These are phyloP conservation scores for Echeneis naucrates DNA, from an alignment of 2,797 vertebrate genomes.

Conservation along the genomic window DNA sequence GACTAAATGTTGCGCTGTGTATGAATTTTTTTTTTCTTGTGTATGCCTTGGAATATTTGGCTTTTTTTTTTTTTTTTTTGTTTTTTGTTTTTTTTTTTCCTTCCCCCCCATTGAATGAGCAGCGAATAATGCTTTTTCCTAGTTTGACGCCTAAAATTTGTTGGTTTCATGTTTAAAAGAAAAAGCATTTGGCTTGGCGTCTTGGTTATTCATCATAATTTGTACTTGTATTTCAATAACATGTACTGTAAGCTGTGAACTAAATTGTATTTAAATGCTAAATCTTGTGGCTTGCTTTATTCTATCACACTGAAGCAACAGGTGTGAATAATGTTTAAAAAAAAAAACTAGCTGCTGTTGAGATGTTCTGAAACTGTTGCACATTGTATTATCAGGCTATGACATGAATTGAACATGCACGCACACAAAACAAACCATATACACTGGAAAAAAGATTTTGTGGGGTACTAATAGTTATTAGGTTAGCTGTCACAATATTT, in stretches of 20 bases:
- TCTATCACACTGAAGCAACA: constrained; percentile 27
- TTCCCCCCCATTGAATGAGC: constrained; percentile 1
- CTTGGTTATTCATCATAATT: constrained; percentile 9
- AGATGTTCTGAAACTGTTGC: neutral
- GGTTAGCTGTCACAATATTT: too few relatives aligned
- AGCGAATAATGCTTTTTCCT: constrained; percentile 17
- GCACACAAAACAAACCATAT: too few relatives aligned
- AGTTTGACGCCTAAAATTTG: constrained; percentile 10
- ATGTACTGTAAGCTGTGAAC: constrained; percentile 7
- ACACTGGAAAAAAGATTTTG: too few relatives aligned
- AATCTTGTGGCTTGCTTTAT: constrained; percentile 16
- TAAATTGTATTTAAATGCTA: constrained; percentile 33
- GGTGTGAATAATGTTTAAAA: constrained; percentile 19
- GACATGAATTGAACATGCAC: neutral
- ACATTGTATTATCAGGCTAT: neutral
- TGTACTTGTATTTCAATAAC: constrained; percentile 5
- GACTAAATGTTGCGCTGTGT: neutral
- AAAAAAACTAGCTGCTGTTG: constrained; percentile 57
- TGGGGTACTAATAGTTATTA: too few relatives aligned
- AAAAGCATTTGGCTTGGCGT: constrained; percentile 21
- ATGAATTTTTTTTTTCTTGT: neutral
- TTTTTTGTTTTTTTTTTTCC: too few relatives aligned
- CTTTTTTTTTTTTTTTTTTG: neutral
- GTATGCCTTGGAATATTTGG: neutral
- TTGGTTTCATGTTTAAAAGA: constrained; percentile 18